phyloP scores from a whole-genome alignment of 2,113 vertebrate species.

The Nannobrachium achirus region DNA sequence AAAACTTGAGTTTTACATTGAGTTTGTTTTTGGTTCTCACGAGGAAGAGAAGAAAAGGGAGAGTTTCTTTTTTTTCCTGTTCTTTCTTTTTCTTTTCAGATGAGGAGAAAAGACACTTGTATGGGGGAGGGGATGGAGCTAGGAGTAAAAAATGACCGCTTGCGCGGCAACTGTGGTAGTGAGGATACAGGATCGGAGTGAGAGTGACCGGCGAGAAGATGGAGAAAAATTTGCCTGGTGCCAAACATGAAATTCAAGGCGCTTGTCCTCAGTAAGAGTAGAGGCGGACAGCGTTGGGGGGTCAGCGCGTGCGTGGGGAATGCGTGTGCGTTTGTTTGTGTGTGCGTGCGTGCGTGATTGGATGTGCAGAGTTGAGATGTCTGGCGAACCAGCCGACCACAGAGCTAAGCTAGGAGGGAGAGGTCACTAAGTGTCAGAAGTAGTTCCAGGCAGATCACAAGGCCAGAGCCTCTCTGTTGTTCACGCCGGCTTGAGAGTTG shows the following conservation, averaged over 20 bases:
- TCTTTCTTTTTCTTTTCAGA: slow-evolving; percentile 40
- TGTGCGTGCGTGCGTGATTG: slow-evolving; percentile 30
- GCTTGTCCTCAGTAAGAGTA: slow-evolving; percentile 60
- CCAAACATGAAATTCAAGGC: slow-evolving; percentile 75
- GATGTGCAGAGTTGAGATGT: slow-evolving; percentile 55
- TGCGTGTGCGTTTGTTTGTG: slow-evolving; percentile 16
- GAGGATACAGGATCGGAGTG: slow-evolving; percentile 15
- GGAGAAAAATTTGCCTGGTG: slow-evolving; percentile 56
- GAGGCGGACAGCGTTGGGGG: slow-evolving; percentile 41
- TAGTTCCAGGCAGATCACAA: slow-evolving; percentile 30
- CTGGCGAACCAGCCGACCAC: slow-evolving; percentile 45
- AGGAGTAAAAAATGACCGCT: slow-evolving; percentile 12
- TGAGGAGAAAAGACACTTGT: slow-evolving; percentile 55
- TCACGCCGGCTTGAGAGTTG: slow-evolving; percentile 15
- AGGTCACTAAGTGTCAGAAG: slow-evolving; percentile 18
- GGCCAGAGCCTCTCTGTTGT: slow-evolving; percentile 31
- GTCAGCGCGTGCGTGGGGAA: slow-evolving; percentile 37
- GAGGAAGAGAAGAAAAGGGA: slow-evolving; percentile 49
- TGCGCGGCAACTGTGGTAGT: background rate
- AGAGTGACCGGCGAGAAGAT: slow-evolving; percentile 47
- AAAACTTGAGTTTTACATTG: slow-evolving; percentile 68
- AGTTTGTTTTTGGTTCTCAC: slow-evolving; percentile 68
- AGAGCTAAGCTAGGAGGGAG: slow-evolving; percentile 41
- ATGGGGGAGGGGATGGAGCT: slow-evolving; percentile 25
- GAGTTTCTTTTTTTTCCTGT: slow-evolving; percentile 25